These are phyloP conservation scores for Ceratosolen fusciceps DNA, from an alignment of 1,140 invertebrate genomes.

Conservation along the genomic window DNA sequence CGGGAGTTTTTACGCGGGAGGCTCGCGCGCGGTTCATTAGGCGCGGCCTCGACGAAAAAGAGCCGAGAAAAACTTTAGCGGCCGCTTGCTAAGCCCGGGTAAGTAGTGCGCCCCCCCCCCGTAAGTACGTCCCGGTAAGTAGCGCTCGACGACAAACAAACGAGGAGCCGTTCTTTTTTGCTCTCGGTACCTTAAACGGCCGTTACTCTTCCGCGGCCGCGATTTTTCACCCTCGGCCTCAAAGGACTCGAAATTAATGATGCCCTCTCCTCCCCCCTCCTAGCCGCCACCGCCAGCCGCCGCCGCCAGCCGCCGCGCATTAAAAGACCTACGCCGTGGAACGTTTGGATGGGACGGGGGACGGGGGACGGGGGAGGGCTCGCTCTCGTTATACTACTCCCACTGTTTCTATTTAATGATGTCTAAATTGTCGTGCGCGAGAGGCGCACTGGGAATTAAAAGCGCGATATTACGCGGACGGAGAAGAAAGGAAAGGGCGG, in stretches of 20 bases:
- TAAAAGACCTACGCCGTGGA: conserved; percentile 45
- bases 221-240: conserved; percentile 20
- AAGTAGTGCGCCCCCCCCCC: too few species aligned
- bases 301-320: too few species aligned
- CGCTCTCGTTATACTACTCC: conserved; percentile 53
- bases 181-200: neutral
- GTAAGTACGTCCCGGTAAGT: too few species aligned
- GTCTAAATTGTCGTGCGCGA: conserved; percentile 59
- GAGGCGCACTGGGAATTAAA: too few species aligned
- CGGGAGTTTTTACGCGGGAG: too few species aligned
- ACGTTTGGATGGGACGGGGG: conserved; percentile 49
- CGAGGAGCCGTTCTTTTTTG: conserved; percentile 4
- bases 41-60: too few species aligned
- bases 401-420: conserved; percentile 62
- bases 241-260: conserved; percentile 55
- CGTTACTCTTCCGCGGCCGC: conserved; percentile 32
- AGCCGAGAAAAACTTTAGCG: too few species aligned
- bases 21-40: too few species aligned
- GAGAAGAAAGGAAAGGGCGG: conserved; percentile 10
- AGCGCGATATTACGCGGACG: conserved; percentile 46
- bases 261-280: too few species aligned
- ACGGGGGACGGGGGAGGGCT: too few species aligned
- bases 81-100: too few species aligned
- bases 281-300: too few species aligned
- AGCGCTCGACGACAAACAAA: conserved; percentile 4